These are phyloP conservation scores for Xiphophorus birchmanni DNA, from an alignment of 2,797 vertebrate species.

Conservation along the genomic window DNA sequence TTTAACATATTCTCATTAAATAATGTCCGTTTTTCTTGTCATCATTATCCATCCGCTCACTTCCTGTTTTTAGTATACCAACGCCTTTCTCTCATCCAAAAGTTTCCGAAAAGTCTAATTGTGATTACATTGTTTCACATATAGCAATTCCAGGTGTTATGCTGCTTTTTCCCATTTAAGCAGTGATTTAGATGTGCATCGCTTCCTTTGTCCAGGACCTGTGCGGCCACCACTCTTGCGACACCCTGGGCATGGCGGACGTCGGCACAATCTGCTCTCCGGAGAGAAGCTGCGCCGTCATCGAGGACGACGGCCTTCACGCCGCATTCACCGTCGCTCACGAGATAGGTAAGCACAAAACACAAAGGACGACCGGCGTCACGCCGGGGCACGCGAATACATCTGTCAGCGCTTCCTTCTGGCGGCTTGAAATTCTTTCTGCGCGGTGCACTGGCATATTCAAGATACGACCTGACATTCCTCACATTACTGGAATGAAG, in stretches of 20 bases:
- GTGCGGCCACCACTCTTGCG: slow-evolving; percentile 98
- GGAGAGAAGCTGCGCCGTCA: slow-evolving; percentile 97
- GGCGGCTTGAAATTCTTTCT: slow-evolving; percentile 28
- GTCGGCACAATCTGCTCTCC: slow-evolving; percentile 98
- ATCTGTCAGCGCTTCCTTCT: slow-evolving; percentile 31
- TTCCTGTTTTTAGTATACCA: not conserved
- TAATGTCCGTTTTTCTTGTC: not conserved
- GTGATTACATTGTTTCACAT: not conserved
- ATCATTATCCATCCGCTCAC: not conserved
- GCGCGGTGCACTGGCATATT: slow-evolving; percentile 17
- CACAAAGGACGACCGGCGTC: slow-evolving; percentile 11
- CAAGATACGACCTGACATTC: slow-evolving; percentile 1
- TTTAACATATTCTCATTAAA: not conserved
- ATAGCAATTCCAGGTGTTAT: not conserved
- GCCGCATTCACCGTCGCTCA: slow-evolving; percentile 98
- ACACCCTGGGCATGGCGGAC: slow-evolving; percentile 99
- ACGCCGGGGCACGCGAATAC: slow-evolving; percentile 23
- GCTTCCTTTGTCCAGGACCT: slow-evolving; percentile 87
- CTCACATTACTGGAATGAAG: not conserved
- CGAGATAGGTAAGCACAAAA: slow-evolving; percentile 88
- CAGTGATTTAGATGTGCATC: slow-evolving; percentile 4
- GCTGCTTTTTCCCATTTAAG: not conserved
- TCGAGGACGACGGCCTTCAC: slow-evolving; percentile 98
- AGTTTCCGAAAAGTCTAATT: not conserved
- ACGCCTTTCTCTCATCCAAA: not conserved